Base-by-base conservation (phyloP, 2,888 invertebrate genomes). In the Rhyacophila evoluta region DNA sequence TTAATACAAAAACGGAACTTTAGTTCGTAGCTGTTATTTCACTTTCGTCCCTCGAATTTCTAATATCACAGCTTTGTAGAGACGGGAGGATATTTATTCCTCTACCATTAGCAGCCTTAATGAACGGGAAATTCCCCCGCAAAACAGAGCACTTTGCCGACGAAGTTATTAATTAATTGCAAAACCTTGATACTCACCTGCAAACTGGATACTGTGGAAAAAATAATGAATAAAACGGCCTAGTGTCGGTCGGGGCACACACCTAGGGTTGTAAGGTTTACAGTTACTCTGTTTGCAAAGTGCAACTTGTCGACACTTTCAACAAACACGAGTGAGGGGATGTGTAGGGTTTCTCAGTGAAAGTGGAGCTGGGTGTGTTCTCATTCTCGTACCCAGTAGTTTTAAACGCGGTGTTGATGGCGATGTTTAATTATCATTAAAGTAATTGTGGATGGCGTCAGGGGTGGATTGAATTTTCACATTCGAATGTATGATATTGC, bases 261-360 rank as follows among this genome's bases (percentile, higher is more conserved):
- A 55, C 55, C 55, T 25, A 1, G 55, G 55, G 55, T 15, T n/a
- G 29, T 6, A 6, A 33, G 29, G 29, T 4, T 25, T 55, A 10
- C 29, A 6, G 55, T 55, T 55, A 10, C 25, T 55, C 25, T 8
- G 10, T 25, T 25, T 19, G 55, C 55, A 55, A 55, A 8, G 15
- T 12, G 15, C 15, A 55, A 55, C 55, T 55, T 55, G 55, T 55
- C 55, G 55, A 55, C 55, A 55, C 55, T 55, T 55, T 55, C 55
- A 55, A 25, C 55, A 55, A 55, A 55, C 55, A 55, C 25, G 55
- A 33, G 29, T 33, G 29, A 55, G 55, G 55, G 55, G 55, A 25
- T 19, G 55, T 55, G 55, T 55, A 55, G 55, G 55, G 55, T 55
- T 55, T 55, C 55, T 55, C 55, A 15, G 10, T 25, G 55, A 2